Conservation (phyloP, 2,113 vertebrate genomes). For the Scartelaos histophorus region DNA sequence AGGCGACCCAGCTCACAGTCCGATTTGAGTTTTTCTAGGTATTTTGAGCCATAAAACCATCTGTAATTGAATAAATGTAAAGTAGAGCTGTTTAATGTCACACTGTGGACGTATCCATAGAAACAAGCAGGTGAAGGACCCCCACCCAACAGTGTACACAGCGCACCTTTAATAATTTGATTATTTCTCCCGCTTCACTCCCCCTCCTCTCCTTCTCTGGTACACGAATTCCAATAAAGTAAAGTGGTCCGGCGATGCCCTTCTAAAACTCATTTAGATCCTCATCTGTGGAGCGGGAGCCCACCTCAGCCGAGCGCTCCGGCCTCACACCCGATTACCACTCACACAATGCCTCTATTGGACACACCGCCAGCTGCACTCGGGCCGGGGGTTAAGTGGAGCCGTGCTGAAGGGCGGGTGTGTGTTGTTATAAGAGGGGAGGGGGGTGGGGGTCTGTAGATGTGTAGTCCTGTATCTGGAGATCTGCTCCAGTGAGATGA, state of each 20-base stretch:
- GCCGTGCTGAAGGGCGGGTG: slow-evolving; percentile 26
- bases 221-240: neutral
- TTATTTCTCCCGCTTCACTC: neutral
- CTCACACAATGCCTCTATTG: slow-evolving; percentile 5
- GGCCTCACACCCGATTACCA: slow-evolving; percentile 19
- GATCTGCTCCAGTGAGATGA: slow-evolving; percentile 9
- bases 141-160: neutral
- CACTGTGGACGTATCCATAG: too few species aligned
- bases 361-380: slow-evolving; percentile 11
- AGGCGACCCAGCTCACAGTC: too few species aligned
- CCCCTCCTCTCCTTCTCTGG: neutral
- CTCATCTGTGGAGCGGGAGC: neutral
- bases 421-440: slow-evolving; percentile 8
- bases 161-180: too few species aligned
- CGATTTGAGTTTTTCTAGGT: too few species aligned
- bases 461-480: slow-evolving; percentile 19
- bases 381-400: slow-evolving; percentile 29
- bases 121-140: too few species aligned
- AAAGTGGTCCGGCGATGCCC: neutral
- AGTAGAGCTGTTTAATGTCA: too few species aligned
- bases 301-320: neutral
- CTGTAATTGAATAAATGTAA: too few species aligned
- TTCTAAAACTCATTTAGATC: slow-evolving; percentile 1
- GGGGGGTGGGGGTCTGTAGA: neutral
- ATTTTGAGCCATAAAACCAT: too few species aligned